These are phyloP conservation scores for Lophius americanus DNA, from an alignment of 2,797 vertebrate genomes.

Conservation along the genomic window DNA sequence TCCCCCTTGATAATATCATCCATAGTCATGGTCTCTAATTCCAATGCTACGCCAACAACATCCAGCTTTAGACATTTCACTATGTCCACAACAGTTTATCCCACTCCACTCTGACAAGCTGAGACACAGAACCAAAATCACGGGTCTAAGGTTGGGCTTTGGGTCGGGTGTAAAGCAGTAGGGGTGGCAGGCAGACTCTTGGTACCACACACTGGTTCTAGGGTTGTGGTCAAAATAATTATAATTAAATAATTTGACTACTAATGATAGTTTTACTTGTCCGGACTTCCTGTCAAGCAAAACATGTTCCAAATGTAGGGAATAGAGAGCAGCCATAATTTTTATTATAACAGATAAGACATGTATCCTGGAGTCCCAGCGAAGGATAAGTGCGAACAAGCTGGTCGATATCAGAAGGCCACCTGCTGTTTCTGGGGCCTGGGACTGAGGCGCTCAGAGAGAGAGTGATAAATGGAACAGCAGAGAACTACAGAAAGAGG, in stretches of 20 bases:
- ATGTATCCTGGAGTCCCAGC: conserved; percentile 36
- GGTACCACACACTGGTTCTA: too few relatives aligned
- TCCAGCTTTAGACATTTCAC: neutral
- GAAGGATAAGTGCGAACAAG: conserved; percentile 27
- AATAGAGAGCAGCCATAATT: conserved; percentile 15
- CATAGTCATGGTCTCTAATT: neutral
- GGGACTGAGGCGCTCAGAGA: conserved; percentile 49
- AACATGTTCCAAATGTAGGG: conserved; percentile 3
- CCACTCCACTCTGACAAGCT: too few relatives aligned
- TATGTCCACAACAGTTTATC: too few relatives aligned
- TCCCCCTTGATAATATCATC: neutral
- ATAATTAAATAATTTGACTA: neutral
- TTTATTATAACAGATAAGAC: conserved; percentile 14
- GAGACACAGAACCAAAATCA: too few relatives aligned
- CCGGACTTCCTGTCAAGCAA: conserved; percentile 18
- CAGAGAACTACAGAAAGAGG: conserved; percentile 45
- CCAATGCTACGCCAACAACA: neutral
- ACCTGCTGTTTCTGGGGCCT: conserved; percentile 62
- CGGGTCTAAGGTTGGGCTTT: too few relatives aligned
- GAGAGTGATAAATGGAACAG: conserved; percentile 48
- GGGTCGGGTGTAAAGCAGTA: too few relatives aligned
- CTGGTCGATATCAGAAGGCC: conserved; percentile 53
- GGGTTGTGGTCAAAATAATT: too few relatives aligned
- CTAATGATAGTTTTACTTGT: neutral
- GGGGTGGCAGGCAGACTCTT: too few relatives aligned